These are phyloP conservation scores for Craseonycteris thonglongyai DNA, from an alignment of 2,113 vertebrate species.

Conservation along the genomic window DNA sequence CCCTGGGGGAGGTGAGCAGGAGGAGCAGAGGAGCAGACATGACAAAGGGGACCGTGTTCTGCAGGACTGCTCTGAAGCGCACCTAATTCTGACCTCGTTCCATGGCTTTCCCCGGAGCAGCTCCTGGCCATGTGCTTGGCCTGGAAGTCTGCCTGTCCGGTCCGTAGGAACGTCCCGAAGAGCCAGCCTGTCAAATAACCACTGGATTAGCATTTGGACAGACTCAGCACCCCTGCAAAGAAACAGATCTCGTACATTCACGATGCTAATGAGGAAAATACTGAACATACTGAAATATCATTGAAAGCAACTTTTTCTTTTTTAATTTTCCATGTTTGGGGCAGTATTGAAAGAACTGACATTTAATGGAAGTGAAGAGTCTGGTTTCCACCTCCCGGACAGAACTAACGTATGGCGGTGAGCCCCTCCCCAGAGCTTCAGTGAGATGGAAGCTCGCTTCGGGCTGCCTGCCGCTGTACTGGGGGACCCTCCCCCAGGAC, in stretches of 20 bases:
- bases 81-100: conserved; percentile 63
- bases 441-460: not conserved
- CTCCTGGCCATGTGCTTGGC: not conserved
- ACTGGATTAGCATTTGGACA: fast-evolving
- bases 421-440: conserved; percentile 39
- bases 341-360: not conserved
- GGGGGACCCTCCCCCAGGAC: conserved; percentile 9
- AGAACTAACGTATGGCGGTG: fast-evolving
- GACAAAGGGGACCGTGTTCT: not conserved
- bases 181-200: not conserved
- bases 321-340: not conserved
- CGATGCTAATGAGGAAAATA: not conserved
- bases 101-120: conserved; percentile 69
- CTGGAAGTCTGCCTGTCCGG: not conserved
- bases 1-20: not conserved
- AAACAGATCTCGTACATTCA: not conserved
- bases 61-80: conserved; percentile 65
- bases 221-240: not conserved
- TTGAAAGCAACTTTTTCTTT: conserved; percentile 41
- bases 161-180: not conserved
- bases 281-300: conserved; percentile 7
- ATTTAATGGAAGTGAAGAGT: not conserved
- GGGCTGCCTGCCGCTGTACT: conserved; percentile 30
- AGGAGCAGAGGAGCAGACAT: not conserved
- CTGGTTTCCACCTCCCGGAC: conserved; percentile 16